These are phyloP conservation scores for Pantala flavescens DNA, from an alignment of 1,140 invertebrate genomes.

Conservation along the genomic window DNA sequence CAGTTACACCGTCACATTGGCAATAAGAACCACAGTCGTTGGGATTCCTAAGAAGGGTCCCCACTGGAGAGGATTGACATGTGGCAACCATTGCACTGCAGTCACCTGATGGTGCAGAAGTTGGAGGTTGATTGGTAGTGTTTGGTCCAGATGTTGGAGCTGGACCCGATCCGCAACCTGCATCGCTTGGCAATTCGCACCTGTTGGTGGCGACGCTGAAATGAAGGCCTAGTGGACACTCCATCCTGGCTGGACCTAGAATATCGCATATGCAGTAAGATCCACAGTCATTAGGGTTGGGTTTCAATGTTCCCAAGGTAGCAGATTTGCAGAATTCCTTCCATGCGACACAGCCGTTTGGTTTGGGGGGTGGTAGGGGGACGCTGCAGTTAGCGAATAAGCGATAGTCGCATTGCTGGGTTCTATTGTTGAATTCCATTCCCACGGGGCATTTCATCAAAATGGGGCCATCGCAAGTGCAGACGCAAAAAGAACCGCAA, in stretches of 20 bases:
- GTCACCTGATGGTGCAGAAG: too few species aligned
- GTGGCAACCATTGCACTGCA: too few species aligned
- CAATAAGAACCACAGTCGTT: slow-evolving; percentile 30
- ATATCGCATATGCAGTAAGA: slow-evolving; percentile 30
- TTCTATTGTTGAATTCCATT: slow-evolving; percentile 22
- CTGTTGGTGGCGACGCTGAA: slow-evolving; percentile 24
- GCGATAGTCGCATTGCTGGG: slow-evolving; percentile 26
- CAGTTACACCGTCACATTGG: slow-evolving; percentile 27
- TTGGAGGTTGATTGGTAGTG: too few species aligned
- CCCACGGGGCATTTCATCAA: slow-evolving; percentile 20
- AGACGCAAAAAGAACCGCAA: slow-evolving; percentile 32
- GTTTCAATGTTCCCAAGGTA: neutral
- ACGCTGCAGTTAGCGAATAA: slow-evolving; percentile 11
- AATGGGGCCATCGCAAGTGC: slow-evolving; percentile 25
- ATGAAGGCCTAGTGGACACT: slow-evolving; percentile 23
- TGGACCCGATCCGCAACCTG: slow-evolving; percentile 16
- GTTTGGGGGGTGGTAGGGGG: neutral
- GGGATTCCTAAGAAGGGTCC: slow-evolving; percentile 19
- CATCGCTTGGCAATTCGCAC: slow-evolving; percentile 26
- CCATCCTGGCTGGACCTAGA: slow-evolving; percentile 23
- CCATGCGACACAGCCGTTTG: neutral
- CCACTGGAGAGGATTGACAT: too few species aligned
- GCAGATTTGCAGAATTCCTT: neutral
- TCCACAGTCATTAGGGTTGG: slow-evolving; percentile 25
- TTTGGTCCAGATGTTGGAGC: too few species aligned